These are phyloP conservation scores for Lutjanus campechanus DNA, from an alignment of 2,797 vertebrate species.

Conservation along the genomic window DNA sequence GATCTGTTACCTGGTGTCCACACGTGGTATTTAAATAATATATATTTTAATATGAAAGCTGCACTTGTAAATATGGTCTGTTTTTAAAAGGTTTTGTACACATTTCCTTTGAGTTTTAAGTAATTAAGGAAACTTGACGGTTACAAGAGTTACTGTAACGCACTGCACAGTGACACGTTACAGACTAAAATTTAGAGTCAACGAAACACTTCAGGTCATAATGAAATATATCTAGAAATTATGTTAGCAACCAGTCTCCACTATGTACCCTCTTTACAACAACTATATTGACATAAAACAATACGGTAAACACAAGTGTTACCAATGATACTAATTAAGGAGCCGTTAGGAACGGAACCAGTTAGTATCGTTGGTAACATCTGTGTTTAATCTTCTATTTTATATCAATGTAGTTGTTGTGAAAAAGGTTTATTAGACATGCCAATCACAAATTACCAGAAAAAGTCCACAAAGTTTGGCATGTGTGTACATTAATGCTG, in stretches of 20 bases:
- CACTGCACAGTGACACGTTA: slow-evolving; percentile 19
- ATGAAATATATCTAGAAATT: neutral
- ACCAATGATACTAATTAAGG: too few relatives aligned
- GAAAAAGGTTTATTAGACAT: too few relatives aligned
- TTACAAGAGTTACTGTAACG: slow-evolving; percentile 40
- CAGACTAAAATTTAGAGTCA: slow-evolving; percentile 15
- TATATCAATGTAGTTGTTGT: too few relatives aligned
- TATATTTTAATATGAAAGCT: slow-evolving; percentile 70
- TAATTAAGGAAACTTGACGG: slow-evolving; percentile 41
- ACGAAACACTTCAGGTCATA: slow-evolving; percentile 20
- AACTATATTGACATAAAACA: too few relatives aligned
- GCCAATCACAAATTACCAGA: neutral
- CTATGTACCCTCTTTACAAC: neutral
- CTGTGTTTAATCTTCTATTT: too few relatives aligned
- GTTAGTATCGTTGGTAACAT: too few relatives aligned
- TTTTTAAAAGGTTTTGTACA: slow-evolving; percentile 68
- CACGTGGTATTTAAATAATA: slow-evolving; percentile 71
- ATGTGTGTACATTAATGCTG: neutral
- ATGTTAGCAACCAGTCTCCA: neutral
- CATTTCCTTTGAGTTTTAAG: slow-evolving; percentile 34
- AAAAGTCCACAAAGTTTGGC: neutral
- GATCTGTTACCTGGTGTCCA: slow-evolving; percentile 25
- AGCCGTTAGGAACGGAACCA: too few relatives aligned
- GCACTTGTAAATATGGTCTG: slow-evolving; percentile 76
- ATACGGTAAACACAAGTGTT: too few relatives aligned